Evolutionary conservation across 1,140 invertebrate genomes (phyloP).

Genomic region (Zeugodacus cucurbitae): DNA sequence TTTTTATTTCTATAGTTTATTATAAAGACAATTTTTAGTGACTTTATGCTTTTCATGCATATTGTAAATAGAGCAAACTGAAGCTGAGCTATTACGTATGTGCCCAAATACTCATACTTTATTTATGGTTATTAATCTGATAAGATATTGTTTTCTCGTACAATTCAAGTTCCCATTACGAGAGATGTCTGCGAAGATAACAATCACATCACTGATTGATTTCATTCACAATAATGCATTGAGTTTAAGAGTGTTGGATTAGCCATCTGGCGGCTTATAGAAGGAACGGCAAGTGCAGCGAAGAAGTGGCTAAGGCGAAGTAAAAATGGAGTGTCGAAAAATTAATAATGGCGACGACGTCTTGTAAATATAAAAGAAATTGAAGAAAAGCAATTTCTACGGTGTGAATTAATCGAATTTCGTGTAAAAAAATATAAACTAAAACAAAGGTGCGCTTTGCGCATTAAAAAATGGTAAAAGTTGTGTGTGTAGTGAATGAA

Average conservation of each 20-base stretch:
- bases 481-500: not conserved
- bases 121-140: not conserved
- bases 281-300: conserved; percentile 24
- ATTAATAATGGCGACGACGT: conserved; percentile 44
- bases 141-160: not conserved
- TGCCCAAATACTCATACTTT: not conserved
- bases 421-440: not conserved
- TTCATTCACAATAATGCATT: conserved; percentile 6
- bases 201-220: not conserved
- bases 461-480: conserved; percentile 22
- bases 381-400: conserved; percentile 35
- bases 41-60: too few species aligned
- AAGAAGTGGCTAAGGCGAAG: conserved; percentile 40
- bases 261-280: conserved; percentile 16
- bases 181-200: not conserved
- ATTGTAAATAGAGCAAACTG: too few species aligned
- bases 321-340: conserved; percentile 43
- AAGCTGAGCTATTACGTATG: too few species aligned
- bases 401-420: not conserved
- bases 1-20: too few species aligned
- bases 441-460: not conserved
- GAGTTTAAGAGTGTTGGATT: not conserved
- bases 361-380: conserved; percentile 40
- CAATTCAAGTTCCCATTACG: not conserved
- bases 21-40: too few species aligned